Percentiles rank a stretch among this genome's conserved stretches.
Evolutionary conservation across 2,113 vertebrate species (phyloP).

Genomic region (Oreochromis spilurus): DNA sequence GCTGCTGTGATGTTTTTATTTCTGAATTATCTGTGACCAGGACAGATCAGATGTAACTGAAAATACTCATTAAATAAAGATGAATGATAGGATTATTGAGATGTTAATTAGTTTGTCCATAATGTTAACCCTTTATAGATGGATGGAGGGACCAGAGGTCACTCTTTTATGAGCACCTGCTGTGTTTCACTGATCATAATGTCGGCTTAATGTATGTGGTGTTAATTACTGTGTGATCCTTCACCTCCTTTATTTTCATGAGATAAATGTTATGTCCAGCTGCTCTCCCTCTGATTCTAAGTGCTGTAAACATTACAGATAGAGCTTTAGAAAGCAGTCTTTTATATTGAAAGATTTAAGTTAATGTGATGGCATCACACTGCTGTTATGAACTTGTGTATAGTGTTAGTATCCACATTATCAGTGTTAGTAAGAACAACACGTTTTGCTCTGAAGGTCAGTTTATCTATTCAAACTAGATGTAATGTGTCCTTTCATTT

Average conservation of each 20-base stretch:
- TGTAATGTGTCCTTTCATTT: background rate
- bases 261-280: fast-evolving
- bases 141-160: fast-evolving
- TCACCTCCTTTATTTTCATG: background rate
- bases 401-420: background rate
- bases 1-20: background rate
- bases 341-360: background rate
- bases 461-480: background rate
- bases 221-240: background rate
- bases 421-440: background rate
- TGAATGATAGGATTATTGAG: background rate
- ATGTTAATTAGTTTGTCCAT: background rate
- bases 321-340: background rate
- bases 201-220: background rate
- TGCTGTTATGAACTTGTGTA: background rate
- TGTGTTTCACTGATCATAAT: background rate
- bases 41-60: background rate
- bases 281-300: background rate
- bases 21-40: background rate
- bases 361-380: background rate
- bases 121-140: background rate
- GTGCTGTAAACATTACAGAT: background rate
- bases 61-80: background rate
- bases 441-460: background rate
- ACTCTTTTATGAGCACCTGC: background rate